Conservation (phyloP, 2,888 invertebrate genomes). For the Monopis laevigella region DNA sequence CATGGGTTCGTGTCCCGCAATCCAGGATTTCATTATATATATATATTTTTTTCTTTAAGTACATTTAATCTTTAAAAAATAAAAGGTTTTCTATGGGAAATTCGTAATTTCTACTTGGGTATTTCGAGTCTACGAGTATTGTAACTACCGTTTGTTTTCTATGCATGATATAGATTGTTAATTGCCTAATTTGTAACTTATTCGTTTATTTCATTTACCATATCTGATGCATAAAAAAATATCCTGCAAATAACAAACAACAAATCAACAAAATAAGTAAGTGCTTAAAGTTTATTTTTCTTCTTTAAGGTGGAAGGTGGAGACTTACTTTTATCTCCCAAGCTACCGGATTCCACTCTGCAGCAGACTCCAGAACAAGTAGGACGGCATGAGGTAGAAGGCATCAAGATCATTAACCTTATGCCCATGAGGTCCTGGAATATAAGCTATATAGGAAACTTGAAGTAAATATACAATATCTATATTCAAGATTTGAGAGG, state of each 20-base stretch:
- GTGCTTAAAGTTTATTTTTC: too few relatives aligned
- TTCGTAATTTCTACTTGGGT: not conserved
- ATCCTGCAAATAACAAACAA: too few relatives aligned
- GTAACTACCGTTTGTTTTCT: too few relatives aligned
- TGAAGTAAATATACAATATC: conserved; percentile 66
- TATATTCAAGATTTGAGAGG: too few relatives aligned
- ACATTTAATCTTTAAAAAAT: not conserved
- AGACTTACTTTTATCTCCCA: conserved; percentile 69
- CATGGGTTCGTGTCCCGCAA: too few relatives aligned
- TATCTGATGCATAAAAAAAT: too few relatives aligned
- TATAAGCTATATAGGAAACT: conserved; percentile 69
- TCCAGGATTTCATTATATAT: not conserved
- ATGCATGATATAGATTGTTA: too few relatives aligned
- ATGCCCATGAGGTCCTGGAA: conserved; percentile 78
- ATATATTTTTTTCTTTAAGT: too few relatives aligned
- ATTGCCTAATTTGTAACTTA: too few relatives aligned
- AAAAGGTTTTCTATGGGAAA: not conserved
- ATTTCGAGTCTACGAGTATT: too few relatives aligned
- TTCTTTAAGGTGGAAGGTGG: conserved; percentile 57
- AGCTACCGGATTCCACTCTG: conserved; percentile 68
- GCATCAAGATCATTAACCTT: conserved; percentile 66
- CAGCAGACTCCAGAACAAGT: conserved; percentile 52
- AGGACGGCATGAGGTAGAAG: conserved; percentile 67
- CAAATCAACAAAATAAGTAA: too few relatives aligned
- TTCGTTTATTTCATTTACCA: too few relatives aligned